Base-by-base conservation (phyloP, 2,888 invertebrate species). In the Idaea dimidiata region DNA sequence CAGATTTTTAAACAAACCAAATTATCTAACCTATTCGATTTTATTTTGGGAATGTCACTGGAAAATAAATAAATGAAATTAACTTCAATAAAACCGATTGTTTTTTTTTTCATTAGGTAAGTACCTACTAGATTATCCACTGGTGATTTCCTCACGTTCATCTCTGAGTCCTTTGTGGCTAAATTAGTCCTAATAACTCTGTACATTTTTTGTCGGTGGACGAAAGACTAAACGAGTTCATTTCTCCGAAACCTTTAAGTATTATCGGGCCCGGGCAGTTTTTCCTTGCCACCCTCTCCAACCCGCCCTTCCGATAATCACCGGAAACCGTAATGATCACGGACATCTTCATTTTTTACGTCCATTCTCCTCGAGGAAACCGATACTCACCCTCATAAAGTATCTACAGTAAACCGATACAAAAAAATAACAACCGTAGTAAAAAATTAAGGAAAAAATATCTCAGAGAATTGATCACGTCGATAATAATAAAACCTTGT, bases 251-350 rank as follows among this genome's bases (percentile, higher is more conserved):
- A 71, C 75, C 75, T 77, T 73, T 75, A 73, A 73, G 72, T 75
- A 74, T 71, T 74, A 68, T 70, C 70, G 65, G 66, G 32, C 58
- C 68, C 64, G 60, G 69, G 62, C 65, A 63, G 63, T 66, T 66
- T 67, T 66, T 62, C 67, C 60, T 7, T 64, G 62, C 60, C 64
- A 58, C 54, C 59, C 63, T 56, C 62, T 63, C 59, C 64, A 57
- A 33, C 59, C 64, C 63, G 57, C 62, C 65, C 67, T 64, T 58
- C 69, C 72, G 72, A 79, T 78, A 77, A 79, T 78, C 75, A 79
- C 76, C 75, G 72, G 71, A 70, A 73, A 68, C 72, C 60, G 72
- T 76, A 78, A 80, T 77, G 75, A 79, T 73, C 70, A 65, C 72
- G 66, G 74, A 74, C 72, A 65, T 72, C 74, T 74, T 74, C 64